phyloP scores from a whole-genome alignment of 2,797 vertebrate species.

The Euphonia xanthogaster region DNA sequence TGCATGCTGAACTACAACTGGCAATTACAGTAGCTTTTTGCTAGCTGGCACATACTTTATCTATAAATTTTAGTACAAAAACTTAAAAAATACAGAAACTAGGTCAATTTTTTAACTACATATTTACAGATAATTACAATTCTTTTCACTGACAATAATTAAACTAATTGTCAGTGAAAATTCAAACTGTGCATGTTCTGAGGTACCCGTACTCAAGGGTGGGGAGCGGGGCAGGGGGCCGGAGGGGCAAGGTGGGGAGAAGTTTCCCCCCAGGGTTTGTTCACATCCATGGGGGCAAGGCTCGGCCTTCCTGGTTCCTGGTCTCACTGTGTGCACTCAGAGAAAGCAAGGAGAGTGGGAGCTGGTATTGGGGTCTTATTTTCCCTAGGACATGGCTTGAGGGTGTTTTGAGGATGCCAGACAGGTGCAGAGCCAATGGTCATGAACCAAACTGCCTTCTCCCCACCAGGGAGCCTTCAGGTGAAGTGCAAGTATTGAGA shows the following conservation, averaged over 20 bases:
- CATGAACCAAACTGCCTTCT: neutral
- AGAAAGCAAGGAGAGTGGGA: constrained; percentile 8
- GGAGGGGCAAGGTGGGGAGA: neutral
- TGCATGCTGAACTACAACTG: constrained; percentile 71
- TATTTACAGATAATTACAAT: constrained; percentile 80
- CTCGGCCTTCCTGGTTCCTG: constrained; percentile 47
- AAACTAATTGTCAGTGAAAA: constrained; percentile 69
- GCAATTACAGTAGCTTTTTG: constrained; percentile 70
- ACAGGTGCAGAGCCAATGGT: neutral
- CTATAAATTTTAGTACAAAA: constrained; percentile 79
- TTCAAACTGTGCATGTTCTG: constrained; percentile 73
- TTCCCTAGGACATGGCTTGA: constrained; percentile 3
- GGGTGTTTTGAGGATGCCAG: neutral
- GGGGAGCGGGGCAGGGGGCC: constrained; percentile 48
- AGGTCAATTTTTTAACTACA: constrained; percentile 80
- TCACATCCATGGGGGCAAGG: neutral
- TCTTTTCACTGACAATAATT: constrained; percentile 72
- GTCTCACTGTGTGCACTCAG: constrained; percentile 52
- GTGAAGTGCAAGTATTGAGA: constrained; percentile 54
- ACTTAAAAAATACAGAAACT: constrained; percentile 79
- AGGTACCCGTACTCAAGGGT: constrained; percentile 76
- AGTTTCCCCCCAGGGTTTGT: constrained; percentile 16
- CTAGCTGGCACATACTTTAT: constrained; percentile 73
- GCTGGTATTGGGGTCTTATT: neutral
- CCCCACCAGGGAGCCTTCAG: neutral